These are phyloP conservation scores for Trialeurodes vaporariorum DNA, from an alignment of 1,140 invertebrate genomes.

Conservation along the genomic window DNA sequence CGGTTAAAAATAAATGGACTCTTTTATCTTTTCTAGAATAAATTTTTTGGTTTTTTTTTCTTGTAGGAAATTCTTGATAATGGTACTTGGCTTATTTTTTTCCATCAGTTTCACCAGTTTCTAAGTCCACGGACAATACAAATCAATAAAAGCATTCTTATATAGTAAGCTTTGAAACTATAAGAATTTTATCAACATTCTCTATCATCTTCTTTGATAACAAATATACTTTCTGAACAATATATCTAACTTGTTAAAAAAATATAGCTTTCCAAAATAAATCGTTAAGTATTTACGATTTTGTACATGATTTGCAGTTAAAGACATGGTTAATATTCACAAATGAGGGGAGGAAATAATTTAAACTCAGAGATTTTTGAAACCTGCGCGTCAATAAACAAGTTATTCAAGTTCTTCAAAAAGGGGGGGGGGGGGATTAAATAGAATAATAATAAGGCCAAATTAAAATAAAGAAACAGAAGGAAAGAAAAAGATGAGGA, in stretches of 20 bases:
- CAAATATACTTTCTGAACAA: neutral
- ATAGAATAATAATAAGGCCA: neutral
- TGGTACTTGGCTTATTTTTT: neutral
- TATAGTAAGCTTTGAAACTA: neutral
- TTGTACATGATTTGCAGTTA: no score
- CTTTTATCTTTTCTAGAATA: neutral
- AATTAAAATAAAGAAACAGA: no score
- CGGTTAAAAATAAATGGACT: no score
- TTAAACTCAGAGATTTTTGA: neutral
- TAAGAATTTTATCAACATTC: neutral
- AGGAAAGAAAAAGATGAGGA: no score
- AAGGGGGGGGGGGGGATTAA: neutral
- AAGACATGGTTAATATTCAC: neutral
- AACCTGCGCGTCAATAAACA: neutral
- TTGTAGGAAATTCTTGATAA: neutral
- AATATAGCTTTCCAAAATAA: neutral
- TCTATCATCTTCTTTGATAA: neutral
- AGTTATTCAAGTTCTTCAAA: neutral
- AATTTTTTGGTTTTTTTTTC: neutral
- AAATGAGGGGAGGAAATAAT: neutral
- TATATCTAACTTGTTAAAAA: neutral
- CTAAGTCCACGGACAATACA: neutral
- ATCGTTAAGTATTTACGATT: neutral
- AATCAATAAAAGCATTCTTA: neutral
- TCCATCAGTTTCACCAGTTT: neutral